These are phyloP conservation scores for Gastracanthus pulcherrimus DNA, from an alignment of 2,888 invertebrate species.

Conservation along the genomic window DNA sequence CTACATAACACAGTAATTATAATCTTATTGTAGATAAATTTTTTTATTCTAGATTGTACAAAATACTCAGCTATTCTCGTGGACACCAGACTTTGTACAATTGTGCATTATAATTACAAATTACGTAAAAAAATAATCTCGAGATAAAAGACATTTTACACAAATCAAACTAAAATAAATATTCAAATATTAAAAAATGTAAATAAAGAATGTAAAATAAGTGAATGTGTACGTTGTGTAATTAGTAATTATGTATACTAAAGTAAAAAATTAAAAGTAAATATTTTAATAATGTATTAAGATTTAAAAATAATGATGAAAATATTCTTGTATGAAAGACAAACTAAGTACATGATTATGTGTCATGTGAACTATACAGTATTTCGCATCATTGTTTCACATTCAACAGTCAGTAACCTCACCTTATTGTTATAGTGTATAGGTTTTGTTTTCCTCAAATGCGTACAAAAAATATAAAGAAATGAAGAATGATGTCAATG, in stretches of 20 bases:
- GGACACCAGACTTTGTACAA: slow-evolving; percentile 71
- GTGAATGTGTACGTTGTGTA: slow-evolving; percentile 23
- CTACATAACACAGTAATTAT: slow-evolving; percentile 39
- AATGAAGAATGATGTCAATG: slow-evolving; percentile 39
- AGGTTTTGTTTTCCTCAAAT: slow-evolving; percentile 18
- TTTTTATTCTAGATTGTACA: slow-evolving; percentile 29
- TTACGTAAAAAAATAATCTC: slow-evolving; percentile 39
- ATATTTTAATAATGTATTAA: background rate
- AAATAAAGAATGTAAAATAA: slow-evolving; percentile 15
- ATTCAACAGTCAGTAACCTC: slow-evolving; percentile 44
- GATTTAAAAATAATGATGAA: slow-evolving; percentile 20
- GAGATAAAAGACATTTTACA: slow-evolving; percentile 17
- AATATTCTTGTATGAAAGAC: slow-evolving; percentile 35
- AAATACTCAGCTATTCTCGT: slow-evolving; percentile 75
- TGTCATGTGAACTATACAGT: slow-evolving; percentile 38
- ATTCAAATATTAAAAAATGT: background rate
- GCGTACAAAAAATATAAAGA: slow-evolving; percentile 25
- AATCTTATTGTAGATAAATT: slow-evolving; percentile 24
- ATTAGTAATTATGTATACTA: slow-evolving; percentile 35
- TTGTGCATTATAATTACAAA: slow-evolving; percentile 36
- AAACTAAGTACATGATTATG: slow-evolving; percentile 48
- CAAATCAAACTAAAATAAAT: slow-evolving; percentile 18
- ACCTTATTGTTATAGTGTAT: slow-evolving; percentile 18
- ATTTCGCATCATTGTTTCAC: slow-evolving; percentile 42
- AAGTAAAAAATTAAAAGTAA: slow-evolving; percentile 13